Base-by-base conservation (phyloP, 2,113 vertebrate species). In the Misgurnus mizolepis region DNA sequence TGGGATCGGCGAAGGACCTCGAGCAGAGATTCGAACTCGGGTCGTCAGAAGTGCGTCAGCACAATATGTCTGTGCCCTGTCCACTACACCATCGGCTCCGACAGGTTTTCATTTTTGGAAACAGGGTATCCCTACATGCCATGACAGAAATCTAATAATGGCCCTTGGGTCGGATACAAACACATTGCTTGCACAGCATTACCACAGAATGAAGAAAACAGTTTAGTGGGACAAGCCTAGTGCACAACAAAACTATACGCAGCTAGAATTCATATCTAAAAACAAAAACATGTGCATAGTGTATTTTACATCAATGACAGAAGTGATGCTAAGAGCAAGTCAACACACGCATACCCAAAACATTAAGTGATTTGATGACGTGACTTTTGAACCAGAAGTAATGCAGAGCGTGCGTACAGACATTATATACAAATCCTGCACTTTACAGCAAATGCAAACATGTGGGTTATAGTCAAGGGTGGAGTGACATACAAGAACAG, bases 71-170 rank as follows among this genome's bases (percentile, higher is more conserved):
- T 0, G 22, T 22, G 22, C 22, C 22, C 22, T 22, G 22, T 22
- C 22, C 22, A 0, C 22, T 22, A 22, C 22, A 22, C 22, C 22
- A 22, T 22, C 22, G 22, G 22, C 22, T 22, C 22, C 22, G 22
- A 22, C 27, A 53, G 10, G 47, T 11, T 27, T 67, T 3, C 0
- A 66, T 80, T 72, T 79, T 68, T 79, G 41, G 18, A 73, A 73
- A 72, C 9, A 56, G 78, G 78, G 49, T 58, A 73, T 17, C 66
- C 67, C 27, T 22, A 7, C 64, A 1, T 22, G 14, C 27, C 34
- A 53, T 0, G n/a, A 78, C 66, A 82, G 18, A 10, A 78, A 82
- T 82, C 75, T 68, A 66, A 72, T 71, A 78, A 66, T 73, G 68
- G 49, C 61, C 39, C n/a, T 66, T 3, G 8, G 12, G 61, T 56